phyloP scores from a whole-genome alignment of 2,113 vertebrate species.

The Rattus rattus region DNA sequence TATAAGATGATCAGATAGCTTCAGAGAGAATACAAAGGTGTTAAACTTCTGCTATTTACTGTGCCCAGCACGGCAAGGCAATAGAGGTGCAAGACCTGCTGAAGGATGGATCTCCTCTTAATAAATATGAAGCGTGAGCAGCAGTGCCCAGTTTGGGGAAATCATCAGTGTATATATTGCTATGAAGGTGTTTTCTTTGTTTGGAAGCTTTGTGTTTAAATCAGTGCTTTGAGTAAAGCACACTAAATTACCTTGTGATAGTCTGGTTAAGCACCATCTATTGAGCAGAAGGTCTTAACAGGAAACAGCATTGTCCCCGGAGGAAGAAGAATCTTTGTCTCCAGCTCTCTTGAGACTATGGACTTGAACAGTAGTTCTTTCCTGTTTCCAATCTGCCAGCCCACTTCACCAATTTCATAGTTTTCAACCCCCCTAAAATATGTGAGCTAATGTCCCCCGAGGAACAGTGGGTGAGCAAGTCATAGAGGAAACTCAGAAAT shows the following conservation, averaged over 20 bases:
- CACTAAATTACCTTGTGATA: not conserved
- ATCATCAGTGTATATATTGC: not conserved
- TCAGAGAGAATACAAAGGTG: not conserved
- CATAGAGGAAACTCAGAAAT: not conserved
- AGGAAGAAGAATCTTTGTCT: not conserved
- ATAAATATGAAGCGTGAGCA: not conserved
- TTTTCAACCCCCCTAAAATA: not conserved
- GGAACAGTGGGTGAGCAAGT: not conserved
- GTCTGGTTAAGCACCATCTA: not conserved
- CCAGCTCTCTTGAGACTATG: not conserved
- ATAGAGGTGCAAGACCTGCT: not conserved
- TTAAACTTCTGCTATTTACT: not conserved
- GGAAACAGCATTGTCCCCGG: too few species aligned
- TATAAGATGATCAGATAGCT: not conserved
- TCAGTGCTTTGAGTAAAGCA: not conserved
- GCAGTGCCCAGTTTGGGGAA: not conserved
- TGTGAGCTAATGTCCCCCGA: not conserved
- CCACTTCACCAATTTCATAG: not conserved
- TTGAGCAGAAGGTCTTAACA: not conserved
- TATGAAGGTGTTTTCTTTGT: not conserved
- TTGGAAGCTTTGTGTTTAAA: not conserved
- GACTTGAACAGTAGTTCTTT: not conserved
- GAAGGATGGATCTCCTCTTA: not conserved
- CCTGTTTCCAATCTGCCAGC: not conserved
- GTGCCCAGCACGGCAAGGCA: not conserved